Evolutionary conservation across 53 echinoderm and acorn worm genomes (phyloP).

Genomic region (Arbacia lixula): DNA sequence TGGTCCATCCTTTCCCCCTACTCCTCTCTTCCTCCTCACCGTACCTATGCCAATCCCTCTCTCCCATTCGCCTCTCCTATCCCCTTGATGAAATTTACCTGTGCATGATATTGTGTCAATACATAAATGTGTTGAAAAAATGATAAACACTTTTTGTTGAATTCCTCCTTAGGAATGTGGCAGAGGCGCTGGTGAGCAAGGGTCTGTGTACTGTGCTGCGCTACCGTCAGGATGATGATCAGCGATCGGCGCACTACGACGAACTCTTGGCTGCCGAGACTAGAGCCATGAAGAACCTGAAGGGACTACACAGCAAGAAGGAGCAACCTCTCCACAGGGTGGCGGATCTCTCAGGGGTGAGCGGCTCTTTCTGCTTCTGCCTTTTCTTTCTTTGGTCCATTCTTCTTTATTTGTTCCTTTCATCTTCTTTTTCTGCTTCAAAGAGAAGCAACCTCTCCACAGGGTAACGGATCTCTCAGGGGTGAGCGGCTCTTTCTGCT

Average conservation of each 20-base stretch:
- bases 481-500: slow-evolving; percentile 66
- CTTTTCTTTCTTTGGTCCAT: too few relatives aligned
- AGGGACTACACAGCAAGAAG: slow-evolving; percentile 98
- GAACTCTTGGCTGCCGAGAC: slow-evolving; percentile 88
- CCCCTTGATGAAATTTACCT: too few relatives aligned
- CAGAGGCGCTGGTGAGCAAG: slow-evolving; percentile 94
- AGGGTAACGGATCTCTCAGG: slow-evolving; percentile 66
- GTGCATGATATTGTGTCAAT: too few relatives aligned
- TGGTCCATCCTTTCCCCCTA: too few relatives aligned
- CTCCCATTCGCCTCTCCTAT: too few relatives aligned
- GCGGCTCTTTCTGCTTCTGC: slow-evolving; percentile 22
- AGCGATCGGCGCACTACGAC: slow-evolving; percentile 94
- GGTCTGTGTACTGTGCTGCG: slow-evolving; percentile 90
- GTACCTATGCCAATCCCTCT: too few relatives aligned
- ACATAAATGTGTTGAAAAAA: too few relatives aligned
- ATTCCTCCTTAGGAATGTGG: slow-evolving; percentile 85
- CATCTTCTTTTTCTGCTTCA: background rate
- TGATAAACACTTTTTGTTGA: background rate
- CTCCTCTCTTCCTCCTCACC: too few relatives aligned
- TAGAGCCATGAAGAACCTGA: slow-evolving; percentile 92
- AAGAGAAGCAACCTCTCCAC: background rate
- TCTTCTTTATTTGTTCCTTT: background rate
- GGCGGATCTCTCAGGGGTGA: slow-evolving; percentile 93
- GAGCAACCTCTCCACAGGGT: slow-evolving; percentile 89
- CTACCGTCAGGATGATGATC: slow-evolving; percentile 95